These are phyloP conservation scores for Oegoconia quadripuncta DNA, from an alignment of 2,888 invertebrate species.

Conservation along the genomic window DNA sequence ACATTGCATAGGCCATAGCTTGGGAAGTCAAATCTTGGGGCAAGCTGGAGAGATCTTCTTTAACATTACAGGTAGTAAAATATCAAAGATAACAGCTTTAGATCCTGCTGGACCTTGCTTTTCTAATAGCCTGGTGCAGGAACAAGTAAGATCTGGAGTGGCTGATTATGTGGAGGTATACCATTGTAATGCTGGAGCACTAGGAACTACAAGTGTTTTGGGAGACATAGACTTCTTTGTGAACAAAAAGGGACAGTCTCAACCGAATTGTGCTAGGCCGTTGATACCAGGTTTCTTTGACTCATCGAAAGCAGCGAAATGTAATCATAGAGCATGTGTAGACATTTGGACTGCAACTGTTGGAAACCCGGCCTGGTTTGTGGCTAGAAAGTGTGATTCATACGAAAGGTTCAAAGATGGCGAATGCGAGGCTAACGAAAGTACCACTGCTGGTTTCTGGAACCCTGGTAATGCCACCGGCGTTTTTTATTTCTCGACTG, in stretches of 20 bases:
- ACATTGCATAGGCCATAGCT: slow-evolving; percentile 66
- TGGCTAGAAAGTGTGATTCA: slow-evolving; percentile 55
- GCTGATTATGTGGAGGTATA: slow-evolving; percentile 80
- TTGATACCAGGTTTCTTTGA: slow-evolving; percentile 55
- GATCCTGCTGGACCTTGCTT: slow-evolving; percentile 73
- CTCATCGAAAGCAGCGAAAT: slow-evolving; percentile 59
- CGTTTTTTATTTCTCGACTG: slow-evolving; percentile 58
- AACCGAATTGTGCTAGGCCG: slow-evolving; percentile 74
- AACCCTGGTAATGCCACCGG: slow-evolving; percentile 62
- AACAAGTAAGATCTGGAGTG: slow-evolving; percentile 73
- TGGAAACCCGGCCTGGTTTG: slow-evolving; percentile 44
- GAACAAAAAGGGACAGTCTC: slow-evolving; percentile 77
- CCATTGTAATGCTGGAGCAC: slow-evolving; percentile 78
- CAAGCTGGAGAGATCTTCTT: slow-evolving; percentile 51
- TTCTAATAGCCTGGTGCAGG: slow-evolving; percentile 50
- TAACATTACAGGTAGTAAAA: slow-evolving; percentile 42
- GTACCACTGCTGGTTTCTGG: slow-evolving; percentile 57
- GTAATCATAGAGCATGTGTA: slow-evolving; percentile 60
- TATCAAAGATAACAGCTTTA: slow-evolving; percentile 57
- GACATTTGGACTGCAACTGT: slow-evolving; percentile 58
- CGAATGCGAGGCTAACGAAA: slow-evolving; percentile 40
- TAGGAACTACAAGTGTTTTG: slow-evolving; percentile 69
- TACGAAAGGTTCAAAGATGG: slow-evolving; percentile 51
- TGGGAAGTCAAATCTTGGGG: slow-evolving; percentile 63
- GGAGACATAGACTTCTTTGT: slow-evolving; percentile 80